phyloP scores from a whole-genome alignment of 2,113 vertebrate species.

The Corapipo altera region DNA sequence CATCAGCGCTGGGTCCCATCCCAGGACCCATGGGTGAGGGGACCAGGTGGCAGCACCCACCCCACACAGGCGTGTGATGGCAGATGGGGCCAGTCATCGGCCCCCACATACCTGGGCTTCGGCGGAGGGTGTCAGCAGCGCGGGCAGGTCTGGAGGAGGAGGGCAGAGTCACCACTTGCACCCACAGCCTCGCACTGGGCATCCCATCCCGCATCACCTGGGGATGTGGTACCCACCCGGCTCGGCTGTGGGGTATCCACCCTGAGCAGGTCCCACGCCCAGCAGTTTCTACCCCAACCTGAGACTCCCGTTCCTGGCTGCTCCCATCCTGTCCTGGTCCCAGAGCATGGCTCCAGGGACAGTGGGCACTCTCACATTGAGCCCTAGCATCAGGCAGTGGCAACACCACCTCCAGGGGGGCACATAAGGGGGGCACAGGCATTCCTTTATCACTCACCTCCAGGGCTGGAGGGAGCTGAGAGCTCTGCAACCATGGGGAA shows the following conservation, averaged over 20 bases:
- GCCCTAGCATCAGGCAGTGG: neutral
- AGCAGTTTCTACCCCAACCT: neutral
- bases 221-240: neutral
- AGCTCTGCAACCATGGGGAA: neutral
- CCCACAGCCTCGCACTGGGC: fast-evolving
- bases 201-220: fast-evolving
- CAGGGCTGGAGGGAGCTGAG: neutral
- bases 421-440: fast-evolving
- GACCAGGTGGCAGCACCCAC: neutral
- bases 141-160: slow-evolving; percentile 32
- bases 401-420: neutral
- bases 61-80: neutral
- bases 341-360: neutral
- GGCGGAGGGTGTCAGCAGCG: neutral
- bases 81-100: fast-evolving
- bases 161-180: neutral
- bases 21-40: neutral
- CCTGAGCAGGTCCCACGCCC: neutral
- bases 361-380: neutral
- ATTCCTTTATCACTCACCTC: neutral
- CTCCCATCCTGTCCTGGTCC: neutral
- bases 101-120: slow-evolving; percentile 60
- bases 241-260: fast-evolving
- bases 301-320: neutral
- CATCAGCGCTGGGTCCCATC: neutral